Conservation (phyloP, 2,888 invertebrate species). For the Chrysomela aeneicollis region DNA sequence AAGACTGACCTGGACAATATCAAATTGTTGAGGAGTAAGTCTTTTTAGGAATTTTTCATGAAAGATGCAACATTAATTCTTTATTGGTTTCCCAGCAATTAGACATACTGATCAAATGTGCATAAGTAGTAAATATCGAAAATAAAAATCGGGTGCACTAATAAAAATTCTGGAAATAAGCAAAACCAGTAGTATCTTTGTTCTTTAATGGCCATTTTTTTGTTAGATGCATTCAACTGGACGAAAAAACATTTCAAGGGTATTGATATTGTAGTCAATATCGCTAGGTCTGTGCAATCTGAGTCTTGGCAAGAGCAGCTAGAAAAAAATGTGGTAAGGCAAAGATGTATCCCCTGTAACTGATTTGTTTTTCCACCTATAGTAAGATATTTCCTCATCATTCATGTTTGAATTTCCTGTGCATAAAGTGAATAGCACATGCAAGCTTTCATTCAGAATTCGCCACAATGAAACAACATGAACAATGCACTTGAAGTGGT, state of each 20-base stretch:
- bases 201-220: background rate
- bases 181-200: background rate
- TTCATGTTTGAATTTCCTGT: no score
- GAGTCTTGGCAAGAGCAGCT: constrained; percentile 54
- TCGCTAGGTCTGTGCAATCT: constrained; percentile 59
- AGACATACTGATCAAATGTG: background rate
- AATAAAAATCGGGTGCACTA: no score
- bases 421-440: no score
- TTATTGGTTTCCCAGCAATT: background rate
- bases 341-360: no score
- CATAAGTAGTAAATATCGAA: background rate
- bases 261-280: constrained; percentile 62
- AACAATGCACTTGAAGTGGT: no score
- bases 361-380: no score
- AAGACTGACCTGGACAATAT: constrained; percentile 76
- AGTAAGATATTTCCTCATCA: no score
- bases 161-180: no score
- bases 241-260: constrained; percentile 50
- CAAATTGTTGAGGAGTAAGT: constrained; percentile 73
- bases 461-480: no score
- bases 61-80: background rate
- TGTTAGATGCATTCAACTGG: constrained; percentile 50
- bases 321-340: constrained; percentile 58
- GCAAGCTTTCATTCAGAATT: no score
- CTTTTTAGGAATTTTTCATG: no score